Evolutionary conservation across 2,797 vertebrate species (phyloP), one percentile per base, ranked within the genome.

Genomic region (Hyperoplus immaculatus): DNA sequence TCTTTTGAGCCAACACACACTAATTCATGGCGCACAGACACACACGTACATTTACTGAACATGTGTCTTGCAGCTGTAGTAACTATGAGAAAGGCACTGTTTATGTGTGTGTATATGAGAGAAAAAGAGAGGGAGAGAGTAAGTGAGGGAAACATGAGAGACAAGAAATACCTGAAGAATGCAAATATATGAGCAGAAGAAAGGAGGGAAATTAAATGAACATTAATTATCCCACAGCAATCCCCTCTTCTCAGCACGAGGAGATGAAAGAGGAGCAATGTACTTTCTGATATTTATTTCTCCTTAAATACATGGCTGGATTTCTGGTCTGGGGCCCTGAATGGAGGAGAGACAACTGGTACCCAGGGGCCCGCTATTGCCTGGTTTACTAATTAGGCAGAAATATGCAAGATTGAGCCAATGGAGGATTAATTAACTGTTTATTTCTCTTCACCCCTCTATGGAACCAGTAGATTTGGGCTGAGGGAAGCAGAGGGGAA

Each of bases 281-380:
- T 91, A 89, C 90, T 91, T 93, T 90, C 77, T 92, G 85, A 84
- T 95, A 95, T 95, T 95, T 95, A 95, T 94, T 94, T 95, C 93
- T 94, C 75, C 90, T 93, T 87, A 89, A 94, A 92, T 84, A 88
- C 82, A 62, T 61, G 57, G 84, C 77, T 82, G 83, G 82, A 83
- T 82, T 68, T 86, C 84, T 87, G 85, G 73, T 85, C 80, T 84
- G 83, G 79, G 81, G 81, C 79, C 85, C 70, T 51, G 81, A 59
- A 64, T 83, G 78, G 85, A 85, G 87, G 76, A 77, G 86, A 29
- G 29, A 29, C 29, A 29, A 69, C 50, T 14, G 71, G 77, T 66
- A 80, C 85, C 85, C 85, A 87, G 70, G 80, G 88, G 75, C 81
- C 84, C 73, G 88, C 84, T 88, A 92, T 89, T 91, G 91, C 91